phyloP scores from a whole-genome alignment of 2,113 vertebrate genomes.

The Ploceus nigricollis region DNA sequence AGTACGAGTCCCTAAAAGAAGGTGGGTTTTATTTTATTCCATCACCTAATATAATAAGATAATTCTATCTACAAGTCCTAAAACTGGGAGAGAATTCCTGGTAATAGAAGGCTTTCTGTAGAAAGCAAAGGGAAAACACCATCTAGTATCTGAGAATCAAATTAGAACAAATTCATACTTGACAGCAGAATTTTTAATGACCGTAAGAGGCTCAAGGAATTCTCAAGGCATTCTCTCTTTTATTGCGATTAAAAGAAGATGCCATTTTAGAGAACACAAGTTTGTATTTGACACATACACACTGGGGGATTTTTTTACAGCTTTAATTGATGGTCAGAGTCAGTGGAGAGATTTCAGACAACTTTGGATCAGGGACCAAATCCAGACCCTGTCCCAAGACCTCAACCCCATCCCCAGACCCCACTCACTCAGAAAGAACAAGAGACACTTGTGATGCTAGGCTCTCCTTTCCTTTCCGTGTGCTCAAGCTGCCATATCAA shows the following conservation, averaged over 20 bases:
- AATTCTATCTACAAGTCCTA: background rate
- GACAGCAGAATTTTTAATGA: background rate
- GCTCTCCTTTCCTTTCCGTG: background rate
- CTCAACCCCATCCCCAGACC: background rate
- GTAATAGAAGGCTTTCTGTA: background rate
- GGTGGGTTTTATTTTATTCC: background rate
- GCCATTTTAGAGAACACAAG: background rate
- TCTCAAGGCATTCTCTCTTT: background rate
- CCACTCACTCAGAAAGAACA: background rate
- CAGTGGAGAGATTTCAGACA: background rate
- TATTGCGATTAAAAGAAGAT: background rate
- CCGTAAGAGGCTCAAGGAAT: accelerated
- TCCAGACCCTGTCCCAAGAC: background rate
- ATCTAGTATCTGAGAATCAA: background rate
- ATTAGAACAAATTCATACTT: background rate
- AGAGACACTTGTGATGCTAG: background rate
- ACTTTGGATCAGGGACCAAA: background rate
- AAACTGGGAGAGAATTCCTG: background rate
- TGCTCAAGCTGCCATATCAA: background rate
- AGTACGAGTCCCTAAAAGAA: background rate
- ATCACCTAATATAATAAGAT: background rate
- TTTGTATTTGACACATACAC: background rate
- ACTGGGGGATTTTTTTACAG: background rate
- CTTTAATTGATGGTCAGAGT: background rate
- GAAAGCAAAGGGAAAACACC: background rate